Evolutionary conservation across 2,113 vertebrate species (phyloP).

Genomic region (Cryptomyrus ogoouensis): DNA sequence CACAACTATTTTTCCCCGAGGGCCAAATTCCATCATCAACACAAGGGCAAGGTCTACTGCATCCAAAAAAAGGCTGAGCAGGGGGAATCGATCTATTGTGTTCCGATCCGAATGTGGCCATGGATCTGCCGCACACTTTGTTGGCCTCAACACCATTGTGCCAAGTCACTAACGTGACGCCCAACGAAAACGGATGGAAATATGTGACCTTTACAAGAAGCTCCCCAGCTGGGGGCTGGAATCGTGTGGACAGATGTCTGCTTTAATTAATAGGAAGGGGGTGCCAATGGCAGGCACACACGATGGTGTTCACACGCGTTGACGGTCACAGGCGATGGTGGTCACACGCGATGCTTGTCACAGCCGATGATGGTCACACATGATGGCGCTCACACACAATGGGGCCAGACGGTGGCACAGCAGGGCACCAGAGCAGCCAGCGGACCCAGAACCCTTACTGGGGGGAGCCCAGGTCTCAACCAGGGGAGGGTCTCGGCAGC

Average conservation of each 20-base stretch:
- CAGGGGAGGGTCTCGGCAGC: not conserved
- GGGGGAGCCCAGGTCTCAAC: not conserved
- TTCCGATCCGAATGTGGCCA: not conserved
- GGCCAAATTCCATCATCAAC: not conserved
- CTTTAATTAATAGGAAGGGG: constrained; percentile 24
- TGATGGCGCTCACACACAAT: not conserved
- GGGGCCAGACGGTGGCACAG: not conserved
- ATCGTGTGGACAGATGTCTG: constrained; percentile 16
- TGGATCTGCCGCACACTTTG: not conserved
- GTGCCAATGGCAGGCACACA: not conserved
- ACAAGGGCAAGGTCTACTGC: not conserved
- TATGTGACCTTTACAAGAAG: constrained; percentile 44
- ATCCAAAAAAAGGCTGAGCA: not conserved
- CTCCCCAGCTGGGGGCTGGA: constrained; percentile 35
- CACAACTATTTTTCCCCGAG: not conserved
- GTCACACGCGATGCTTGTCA: not conserved
- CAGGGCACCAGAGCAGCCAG: not conserved
- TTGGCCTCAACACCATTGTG: not conserved
- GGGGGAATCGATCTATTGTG: not conserved
- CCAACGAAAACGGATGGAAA: not conserved
- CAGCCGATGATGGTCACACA: not conserved
- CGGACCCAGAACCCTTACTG: not conserved
- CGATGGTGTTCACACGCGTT: not conserved
- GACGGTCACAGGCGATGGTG: not conserved
- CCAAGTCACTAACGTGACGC: not conserved